Evolutionary conservation across 2,888 invertebrate genomes (phyloP), one percentile per base, ranked within the genome.

Genomic region (Alcis repandata): DNA sequence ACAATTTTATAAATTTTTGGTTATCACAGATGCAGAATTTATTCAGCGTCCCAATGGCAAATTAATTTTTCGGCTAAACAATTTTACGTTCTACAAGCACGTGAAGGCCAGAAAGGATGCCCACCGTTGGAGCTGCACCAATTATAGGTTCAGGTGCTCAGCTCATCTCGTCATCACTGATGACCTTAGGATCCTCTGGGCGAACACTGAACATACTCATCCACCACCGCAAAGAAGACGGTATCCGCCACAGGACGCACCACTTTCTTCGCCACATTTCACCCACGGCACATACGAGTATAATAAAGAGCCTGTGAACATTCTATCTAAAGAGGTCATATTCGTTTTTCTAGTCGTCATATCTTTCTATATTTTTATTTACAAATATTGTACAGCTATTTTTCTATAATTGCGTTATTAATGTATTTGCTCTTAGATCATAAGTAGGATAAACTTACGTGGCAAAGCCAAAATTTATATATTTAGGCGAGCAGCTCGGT

Each of bases 11-110:
- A 32, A 3, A 15, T 8, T 54, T 2, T 54, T 56, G 40, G 41
- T 54, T 48, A 41, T 61, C 10, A 56, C 66, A 63, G 43, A 86
- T 84, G 88, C 84, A 17, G 87, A 90, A 68, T 91, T 91, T 72
- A 89, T 89, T 71, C 81, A 87, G n/a, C 90, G 91, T 19, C 89
- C 90, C 17, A 90, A 83, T 56, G 91, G 91, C 4, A 83, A 88
- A 20, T 84, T 89, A 64, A 90, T 90, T 63, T 83, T 91, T 1
- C 91, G 91, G 2, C 70, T 92, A n/a, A 91, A 91, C 72, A 85
- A 89, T 65, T 91, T 87, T 59, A 90, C 88, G 0, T 92, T 90
- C 78, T 92, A 91, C 84, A 91, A 91, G 68, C 91, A 92, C 61
- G 73, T 90, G 32, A 90, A 88, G 64, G 89, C 90, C 0, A 84